Evolutionary conservation across 2,888 invertebrate species (phyloP), one percentile per base, ranked within the genome.

Genomic region (Drosophila koepferae): DNA sequence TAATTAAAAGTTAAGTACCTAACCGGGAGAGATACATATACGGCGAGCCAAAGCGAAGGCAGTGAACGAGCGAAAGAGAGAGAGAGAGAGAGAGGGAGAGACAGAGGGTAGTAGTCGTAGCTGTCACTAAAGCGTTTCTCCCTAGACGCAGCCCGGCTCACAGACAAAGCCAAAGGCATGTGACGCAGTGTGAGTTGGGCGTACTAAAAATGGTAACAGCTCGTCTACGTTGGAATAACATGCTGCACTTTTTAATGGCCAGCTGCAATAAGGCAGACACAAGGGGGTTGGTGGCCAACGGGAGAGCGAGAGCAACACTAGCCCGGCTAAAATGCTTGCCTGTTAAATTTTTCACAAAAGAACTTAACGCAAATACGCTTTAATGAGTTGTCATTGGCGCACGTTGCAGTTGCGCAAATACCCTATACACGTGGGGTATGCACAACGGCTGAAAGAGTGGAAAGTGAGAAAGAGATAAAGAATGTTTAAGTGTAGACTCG

Each of bases 1-100:
- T 81, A 81, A 81, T 81, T 81, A 81, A 81, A 81, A 81, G 80
- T 79, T 79, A 79, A 78, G 69, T 73, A 81, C 76, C 81, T 81
- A 78, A 70, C 73, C 72, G 71, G 71, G 54, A 68, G 60, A 65
- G 43, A 59, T 41, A 65, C 49, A 67, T 46, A 59, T 43, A 63
- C 49, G 34, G 28, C 53, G 18, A 23, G 46, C 14, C 20, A 10
- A 28, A 20, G n/a, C 36, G 14, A 23, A 5, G 20, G 43, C 36
- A 40, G n/a, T 40, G 38, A 38, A 28, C 0, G 28, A 28, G 28
- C 28, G 5, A 28, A 6, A 6, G 28, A 53, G 41, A 43, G 34
- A 38, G 28, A 31, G 31, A 43, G 14, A 38, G 40, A 46, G 16
- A 31, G 31, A 43, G 14, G 34, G 40, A 31, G 31, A 31, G 31